Conservation (phyloP, 2,888 invertebrate genomes). For the Colletes collaris region DNA sequence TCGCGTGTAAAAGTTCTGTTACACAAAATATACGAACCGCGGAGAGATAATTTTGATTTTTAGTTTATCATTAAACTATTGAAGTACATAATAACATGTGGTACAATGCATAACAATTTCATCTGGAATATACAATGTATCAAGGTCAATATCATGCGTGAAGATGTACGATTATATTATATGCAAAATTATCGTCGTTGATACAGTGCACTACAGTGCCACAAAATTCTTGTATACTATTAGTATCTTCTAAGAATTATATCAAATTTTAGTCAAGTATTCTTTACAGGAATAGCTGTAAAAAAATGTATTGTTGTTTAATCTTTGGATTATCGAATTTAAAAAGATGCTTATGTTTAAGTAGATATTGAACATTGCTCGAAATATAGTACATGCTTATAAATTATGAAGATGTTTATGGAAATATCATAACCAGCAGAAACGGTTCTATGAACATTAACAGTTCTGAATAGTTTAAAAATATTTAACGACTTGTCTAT, state of each 20-base stretch:
- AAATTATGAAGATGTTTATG: conserved; percentile 38
- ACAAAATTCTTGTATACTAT: conserved; percentile 14
- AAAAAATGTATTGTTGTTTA: conserved; percentile 46
- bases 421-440: conserved; percentile 39
- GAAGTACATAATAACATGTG: conserved; percentile 4
- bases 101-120: conserved; percentile 15
- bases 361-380: conserved; percentile 34
- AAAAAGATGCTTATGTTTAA: conserved; percentile 47
- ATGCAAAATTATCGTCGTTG: conserved; percentile 21
- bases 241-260: conserved; percentile 31
- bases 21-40: conserved; percentile 20
- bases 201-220: conserved; percentile 20
- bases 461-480: conserved; percentile 32
- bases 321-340: conserved; percentile 61
- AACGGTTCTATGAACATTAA: conserved; percentile 38
- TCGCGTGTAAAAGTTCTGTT: conserved; percentile 35
- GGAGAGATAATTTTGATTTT: conserved; percentile 24
- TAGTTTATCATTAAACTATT: conserved; percentile 10
- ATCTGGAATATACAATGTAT: conserved; percentile 18
- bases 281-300: conserved; percentile 49
- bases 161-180: conserved; percentile 14
- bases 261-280: conserved; percentile 40
- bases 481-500: conserved; percentile 35
- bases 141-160: conserved; percentile 12
- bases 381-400: conserved; percentile 42